A percentile compares a stretch with the other conserved stretches of the same genome.
Conservation (phyloP, 1,140 invertebrate species). For the Platyura marginata region DNA sequence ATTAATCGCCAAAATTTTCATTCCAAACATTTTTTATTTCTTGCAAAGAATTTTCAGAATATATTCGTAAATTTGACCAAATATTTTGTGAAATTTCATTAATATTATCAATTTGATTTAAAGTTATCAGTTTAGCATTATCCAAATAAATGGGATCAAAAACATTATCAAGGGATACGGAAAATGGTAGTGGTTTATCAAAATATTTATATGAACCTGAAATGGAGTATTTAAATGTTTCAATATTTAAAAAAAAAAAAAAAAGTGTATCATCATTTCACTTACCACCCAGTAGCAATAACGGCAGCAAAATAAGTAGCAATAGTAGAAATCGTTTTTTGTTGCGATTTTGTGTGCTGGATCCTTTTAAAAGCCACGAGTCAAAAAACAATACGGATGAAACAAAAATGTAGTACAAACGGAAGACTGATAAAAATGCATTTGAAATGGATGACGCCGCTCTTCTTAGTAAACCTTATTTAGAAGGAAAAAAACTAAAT, state of each 20-base stretch:
- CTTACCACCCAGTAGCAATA: too few species aligned
- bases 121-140: not conserved
- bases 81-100: too few species aligned
- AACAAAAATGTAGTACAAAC: constrained; percentile 16
- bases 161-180: not conserved
- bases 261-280: not conserved
- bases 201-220: not conserved
- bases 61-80: too few species aligned
- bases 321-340: constrained; percentile 23
- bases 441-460: constrained; percentile 7
- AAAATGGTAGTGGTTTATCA: not conserved
- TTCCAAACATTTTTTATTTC: too few species aligned
- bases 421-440: constrained; percentile 10
- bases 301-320: constrained; percentile 26
- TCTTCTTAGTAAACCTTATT: constrained; percentile 8
- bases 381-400: constrained; percentile 26
- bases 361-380: constrained; percentile 25
- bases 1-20: too few species aligned
- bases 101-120: too few species aligned
- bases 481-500: not conserved
- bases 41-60: too few species aligned
- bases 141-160: not conserved
- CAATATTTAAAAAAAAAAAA: not conserved
- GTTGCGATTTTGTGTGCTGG: constrained; percentile 12
- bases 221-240: not conserved